These are phyloP conservation scores for Melospiza georgiana DNA, from an alignment of 2,113 vertebrate species.

Conservation along the genomic window DNA sequence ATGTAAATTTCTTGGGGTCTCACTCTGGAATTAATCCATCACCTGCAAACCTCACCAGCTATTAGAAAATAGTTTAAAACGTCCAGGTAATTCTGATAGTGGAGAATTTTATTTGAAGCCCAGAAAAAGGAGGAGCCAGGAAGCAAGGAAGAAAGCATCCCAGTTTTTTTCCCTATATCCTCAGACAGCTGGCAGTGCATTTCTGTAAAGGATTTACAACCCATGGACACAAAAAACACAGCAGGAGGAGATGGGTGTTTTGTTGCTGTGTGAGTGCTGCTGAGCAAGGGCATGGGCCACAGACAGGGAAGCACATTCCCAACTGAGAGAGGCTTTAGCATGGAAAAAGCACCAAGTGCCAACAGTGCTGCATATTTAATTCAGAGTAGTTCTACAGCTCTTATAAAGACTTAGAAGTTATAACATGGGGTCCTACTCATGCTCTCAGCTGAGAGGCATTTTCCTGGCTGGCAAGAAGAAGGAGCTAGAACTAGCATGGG, in stretches of 20 bases:
- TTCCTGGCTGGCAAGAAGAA: neutral
- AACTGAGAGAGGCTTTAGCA: neutral
- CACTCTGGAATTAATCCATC: neutral
- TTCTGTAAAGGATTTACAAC: neutral
- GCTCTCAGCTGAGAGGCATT: neutral
- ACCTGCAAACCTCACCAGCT: neutral
- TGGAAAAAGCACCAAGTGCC: neutral
- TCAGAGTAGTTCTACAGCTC: neutral
- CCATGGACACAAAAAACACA: accelerated
- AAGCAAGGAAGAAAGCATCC: neutral
- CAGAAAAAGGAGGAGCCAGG: neutral
- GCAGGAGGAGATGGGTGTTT: neutral
- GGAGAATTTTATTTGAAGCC: neutral
- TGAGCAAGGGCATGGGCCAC: accelerated
- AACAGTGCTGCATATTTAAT: neutral
- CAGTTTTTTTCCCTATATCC: neutral
- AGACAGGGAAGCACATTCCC: neutral
- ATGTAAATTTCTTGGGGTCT: too few species aligned
- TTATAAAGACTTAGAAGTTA: neutral
- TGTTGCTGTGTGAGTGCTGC: neutral
- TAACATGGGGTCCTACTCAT: neutral
- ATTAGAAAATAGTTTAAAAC: neutral
- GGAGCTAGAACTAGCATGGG: neutral
- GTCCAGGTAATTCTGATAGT: neutral
- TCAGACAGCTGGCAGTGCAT: neutral